These are phyloP conservation scores for Thunnus albacares DNA, from an alignment of 2,797 vertebrate genomes.

Conservation along the genomic window DNA sequence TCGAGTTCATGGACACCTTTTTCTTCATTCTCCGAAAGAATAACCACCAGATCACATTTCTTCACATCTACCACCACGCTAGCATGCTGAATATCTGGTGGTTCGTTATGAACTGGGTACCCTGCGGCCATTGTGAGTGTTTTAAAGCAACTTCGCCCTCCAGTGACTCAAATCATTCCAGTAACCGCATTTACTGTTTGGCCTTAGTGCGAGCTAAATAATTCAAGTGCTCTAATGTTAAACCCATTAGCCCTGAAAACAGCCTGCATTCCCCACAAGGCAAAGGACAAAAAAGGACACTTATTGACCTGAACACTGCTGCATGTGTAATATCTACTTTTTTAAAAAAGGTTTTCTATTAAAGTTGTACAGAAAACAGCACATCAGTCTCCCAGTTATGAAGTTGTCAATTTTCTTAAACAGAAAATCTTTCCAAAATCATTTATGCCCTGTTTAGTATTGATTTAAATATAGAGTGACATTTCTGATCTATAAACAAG, in stretches of 20 bases:
- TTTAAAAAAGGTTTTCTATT: background rate
- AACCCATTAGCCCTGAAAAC: conserved; percentile 57
- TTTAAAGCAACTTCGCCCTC: conserved; percentile 38
- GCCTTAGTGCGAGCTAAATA: conserved; percentile 58
- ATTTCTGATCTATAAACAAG: background rate
- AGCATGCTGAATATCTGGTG: conserved; percentile 99
- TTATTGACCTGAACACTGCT: conserved; percentile 25
- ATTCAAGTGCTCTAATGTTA: conserved; percentile 63
- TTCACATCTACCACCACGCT: conserved; percentile 96
- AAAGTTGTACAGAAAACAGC: background rate
- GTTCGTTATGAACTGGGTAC: conserved; percentile 99
- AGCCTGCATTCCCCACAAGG: conserved; percentile 27
- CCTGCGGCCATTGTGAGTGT: conserved; percentile 97
- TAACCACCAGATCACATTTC: conserved; percentile 96
- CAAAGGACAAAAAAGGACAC: conserved; percentile 33
- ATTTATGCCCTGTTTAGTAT: background rate
- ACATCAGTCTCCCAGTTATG: background rate
- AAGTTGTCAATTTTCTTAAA: background rate
- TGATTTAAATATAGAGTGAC: background rate
- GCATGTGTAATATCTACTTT: background rate
- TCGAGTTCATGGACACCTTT: conserved; percentile 99
- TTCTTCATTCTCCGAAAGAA: conserved; percentile 99
- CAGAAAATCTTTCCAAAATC: background rate
- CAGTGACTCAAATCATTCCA: conserved; percentile 43
- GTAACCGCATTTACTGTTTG: conserved; percentile 40